These are phyloP conservation scores for Vimba vimba DNA, from an alignment of 2,113 vertebrate species.

Conservation along the genomic window DNA sequence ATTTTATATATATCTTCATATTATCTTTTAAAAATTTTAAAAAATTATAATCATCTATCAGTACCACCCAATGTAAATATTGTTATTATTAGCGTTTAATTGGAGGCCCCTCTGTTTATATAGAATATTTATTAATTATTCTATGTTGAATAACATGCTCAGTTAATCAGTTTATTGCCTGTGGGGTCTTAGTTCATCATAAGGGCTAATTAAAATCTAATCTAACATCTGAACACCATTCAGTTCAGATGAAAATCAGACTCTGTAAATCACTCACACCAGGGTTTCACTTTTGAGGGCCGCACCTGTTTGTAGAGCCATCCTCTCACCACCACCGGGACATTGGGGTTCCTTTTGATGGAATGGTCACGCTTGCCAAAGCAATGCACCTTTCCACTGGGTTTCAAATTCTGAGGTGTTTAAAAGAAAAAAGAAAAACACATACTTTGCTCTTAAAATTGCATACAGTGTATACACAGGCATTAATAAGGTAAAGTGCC, in stretches of 20 bases:
- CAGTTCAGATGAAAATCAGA: neutral
- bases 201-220: slow-evolving; percentile 1
- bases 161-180: neutral
- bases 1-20: no score
- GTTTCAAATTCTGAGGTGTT: slow-evolving; percentile 78
- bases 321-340: slow-evolving; percentile 94
- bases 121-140: neutral
- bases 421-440: slow-evolving; percentile 29
- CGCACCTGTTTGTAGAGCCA: slow-evolving; percentile 98
- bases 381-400: slow-evolving; percentile 87
- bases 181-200: neutral
- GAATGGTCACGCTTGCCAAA: slow-evolving; percentile 97
- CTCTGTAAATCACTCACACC: neutral
- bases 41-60: neutral
- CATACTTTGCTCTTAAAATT: neutral
- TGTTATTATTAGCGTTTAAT: neutral
- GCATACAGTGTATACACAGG: neutral
- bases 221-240: neutral
- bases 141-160: neutral
- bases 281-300: slow-evolving; percentile 1
- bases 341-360: slow-evolving; percentile 92
- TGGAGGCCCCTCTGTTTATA: neutral
- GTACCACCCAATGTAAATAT: neutral
- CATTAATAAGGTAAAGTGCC: neutral
- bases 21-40: neutral